These are phyloP conservation scores for Oxyscelio sp. DNA, from an alignment of 2,888 invertebrate genomes.

Conservation along the genomic window DNA sequence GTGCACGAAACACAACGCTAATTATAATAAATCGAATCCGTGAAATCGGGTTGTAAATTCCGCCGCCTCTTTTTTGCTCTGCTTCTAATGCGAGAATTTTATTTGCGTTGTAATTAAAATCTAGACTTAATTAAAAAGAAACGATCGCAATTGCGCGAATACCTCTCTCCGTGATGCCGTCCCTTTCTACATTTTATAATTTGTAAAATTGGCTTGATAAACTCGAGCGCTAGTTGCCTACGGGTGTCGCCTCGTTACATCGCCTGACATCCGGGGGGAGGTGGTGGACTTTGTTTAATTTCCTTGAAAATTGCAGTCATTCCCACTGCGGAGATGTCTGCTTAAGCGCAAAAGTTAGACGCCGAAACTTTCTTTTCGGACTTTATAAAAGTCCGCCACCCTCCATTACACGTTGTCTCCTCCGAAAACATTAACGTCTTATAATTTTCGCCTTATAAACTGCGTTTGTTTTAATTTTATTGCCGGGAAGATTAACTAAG, in stretches of 20 bases:
- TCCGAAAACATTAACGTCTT: conserved; percentile 40
- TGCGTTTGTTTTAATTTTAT: conserved; percentile 22
- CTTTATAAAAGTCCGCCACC: conserved; percentile 41
- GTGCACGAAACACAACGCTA: neutral
- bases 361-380: conserved; percentile 51
- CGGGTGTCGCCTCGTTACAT: conserved; percentile 61
- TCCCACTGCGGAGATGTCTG: conserved; percentile 44
- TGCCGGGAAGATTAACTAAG: neutral
- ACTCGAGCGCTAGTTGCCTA: conserved; percentile 53
- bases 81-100: conserved; percentile 30
- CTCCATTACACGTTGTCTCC: conserved; percentile 53
- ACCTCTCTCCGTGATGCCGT: conserved; percentile 14
- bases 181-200: conserved; percentile 55
- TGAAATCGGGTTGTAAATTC: conserved; percentile 23
- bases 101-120: conserved; percentile 59
- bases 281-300: conserved; percentile 72
- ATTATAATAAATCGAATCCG: conserved; percentile 32
- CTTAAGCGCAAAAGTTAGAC: conserved; percentile 57
- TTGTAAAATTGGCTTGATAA: conserved; percentile 70
- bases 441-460: conserved; percentile 40
- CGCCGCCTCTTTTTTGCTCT: neutral
- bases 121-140: conserved; percentile 58
- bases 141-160: conserved; percentile 51
- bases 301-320: conserved; percentile 70
- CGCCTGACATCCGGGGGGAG: conserved; percentile 43